Base-by-base conservation (phyloP, 1,140 invertebrate species). In the Leptinotarsa lineolata region DNA sequence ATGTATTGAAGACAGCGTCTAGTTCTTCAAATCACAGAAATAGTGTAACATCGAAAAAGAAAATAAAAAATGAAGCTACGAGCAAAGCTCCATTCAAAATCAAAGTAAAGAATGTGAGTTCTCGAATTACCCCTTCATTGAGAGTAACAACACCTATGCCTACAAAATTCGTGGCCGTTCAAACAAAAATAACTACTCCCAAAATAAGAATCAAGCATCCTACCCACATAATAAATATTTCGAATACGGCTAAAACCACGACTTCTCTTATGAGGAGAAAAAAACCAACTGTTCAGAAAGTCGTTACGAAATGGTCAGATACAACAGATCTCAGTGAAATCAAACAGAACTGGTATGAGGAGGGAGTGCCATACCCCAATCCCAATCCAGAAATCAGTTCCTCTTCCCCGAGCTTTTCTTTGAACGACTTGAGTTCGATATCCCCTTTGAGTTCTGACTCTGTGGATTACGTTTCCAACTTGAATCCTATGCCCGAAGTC, bases 361-460 rank as follows among this genome's bases (percentile, higher is more conserved):
- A 70, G 18, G 73, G 72, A 2, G 74, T 81, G 21, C 79, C 80
- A 16, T 76, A 77, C 45, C 81, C 81, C 1, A 80, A 75, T 58
- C 81, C 81, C 3, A 79, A 74, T 45, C 81, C 81, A 15, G 80
- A 81, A 77, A 78, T 83, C n/a, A 77, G 64, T 20, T 81, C 79
- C 11, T 76, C 78, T 66, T 82, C 80, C 13, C 81, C 81, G n/a
- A 74, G 75, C 45, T 76, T 80, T 66, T 79, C 81, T 12, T 68
- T 81, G 60, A 75, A 39, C 61, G 73, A 72, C 44, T 16, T 71
- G 60, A 59, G 69, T 45, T 59, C 58, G 20, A 71, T 71, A 15
- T 44, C 69, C 4, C 30, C 69, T 48, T 71, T 71, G 18, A 45
- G 16, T 45, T 21, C 16, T 15, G 54, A 61, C n/a, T 6, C n/a